These are phyloP conservation scores for Ivindomyrus marchei DNA, from an alignment of 2,113 vertebrate species.

Conservation along the genomic window DNA sequence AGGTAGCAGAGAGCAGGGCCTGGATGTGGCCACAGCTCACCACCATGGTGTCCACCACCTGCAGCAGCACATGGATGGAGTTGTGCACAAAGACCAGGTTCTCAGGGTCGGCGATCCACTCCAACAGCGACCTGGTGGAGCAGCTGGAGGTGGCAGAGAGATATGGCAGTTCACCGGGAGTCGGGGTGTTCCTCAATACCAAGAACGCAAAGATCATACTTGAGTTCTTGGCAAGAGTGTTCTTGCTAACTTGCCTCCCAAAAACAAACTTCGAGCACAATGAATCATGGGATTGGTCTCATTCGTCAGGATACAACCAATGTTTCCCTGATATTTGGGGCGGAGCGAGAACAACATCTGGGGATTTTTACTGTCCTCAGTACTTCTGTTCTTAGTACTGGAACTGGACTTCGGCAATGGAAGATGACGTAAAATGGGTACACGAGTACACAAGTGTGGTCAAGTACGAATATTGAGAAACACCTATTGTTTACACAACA, in stretches of 20 bases:
- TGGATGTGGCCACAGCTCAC: constrained; percentile 95
- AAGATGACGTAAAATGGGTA: too few species aligned
- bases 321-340: background rate
- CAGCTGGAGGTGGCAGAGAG: constrained; percentile 60
- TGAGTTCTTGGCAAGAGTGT: background rate
- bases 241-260: background rate
- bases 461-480: background rate
- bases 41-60: constrained; percentile 96
- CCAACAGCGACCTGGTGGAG: constrained; percentile 91
- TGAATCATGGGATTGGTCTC: background rate
- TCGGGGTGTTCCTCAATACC: background rate
- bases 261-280: background rate
- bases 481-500: background rate
- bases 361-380: too few species aligned
- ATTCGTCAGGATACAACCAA: background rate
- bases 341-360: too few species aligned
- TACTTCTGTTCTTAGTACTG: too few species aligned
- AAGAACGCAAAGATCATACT: background rate
- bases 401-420: too few species aligned
- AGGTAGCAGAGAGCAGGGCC: constrained; percentile 90
- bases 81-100: constrained; percentile 97
- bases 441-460: background rate
- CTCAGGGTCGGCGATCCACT: constrained; percentile 95
- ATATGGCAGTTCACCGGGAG: too few species aligned
- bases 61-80: constrained; percentile 92